phyloP scores from a whole-genome alignment of 92 coral and sea anemone genomes.

The Phenganax subtilis region DNA sequence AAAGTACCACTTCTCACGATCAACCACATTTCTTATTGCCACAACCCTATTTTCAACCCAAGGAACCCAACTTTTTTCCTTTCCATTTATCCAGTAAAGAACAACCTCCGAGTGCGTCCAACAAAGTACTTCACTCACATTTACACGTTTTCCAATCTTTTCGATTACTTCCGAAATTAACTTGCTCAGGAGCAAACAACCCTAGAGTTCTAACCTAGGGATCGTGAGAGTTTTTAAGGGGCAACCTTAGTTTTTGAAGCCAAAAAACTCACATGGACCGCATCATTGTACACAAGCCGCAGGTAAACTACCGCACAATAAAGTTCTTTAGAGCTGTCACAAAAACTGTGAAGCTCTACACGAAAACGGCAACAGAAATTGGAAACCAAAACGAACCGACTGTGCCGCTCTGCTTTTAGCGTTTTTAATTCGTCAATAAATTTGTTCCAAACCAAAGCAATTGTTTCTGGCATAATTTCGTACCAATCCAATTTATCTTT shows the following conservation, averaged over 20 bases:
- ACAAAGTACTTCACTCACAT: background rate
- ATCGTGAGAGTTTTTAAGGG: constrained; percentile 8
- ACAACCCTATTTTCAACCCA: constrained; percentile 30
- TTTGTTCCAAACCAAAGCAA: constrained; percentile 5
- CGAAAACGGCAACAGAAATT: background rate
- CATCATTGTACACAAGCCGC: background rate
- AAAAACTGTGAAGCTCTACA: constrained; percentile 27
- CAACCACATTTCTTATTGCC: constrained; percentile 11
- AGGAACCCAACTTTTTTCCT: constrained; percentile 14
- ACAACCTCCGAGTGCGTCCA: constrained; percentile 32
- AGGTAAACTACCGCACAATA: constrained; percentile 31
- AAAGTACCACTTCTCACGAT: constrained; percentile 10
- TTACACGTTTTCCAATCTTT: background rate
- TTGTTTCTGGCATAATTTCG: background rate
- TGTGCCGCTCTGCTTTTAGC: background rate
- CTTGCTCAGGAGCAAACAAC: constrained; percentile 19
- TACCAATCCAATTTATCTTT: constrained; percentile 25
- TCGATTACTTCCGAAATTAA: background rate
- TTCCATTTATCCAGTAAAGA: constrained; percentile 11
- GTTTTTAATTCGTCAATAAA: constrained; percentile 10
- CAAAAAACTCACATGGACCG: background rate
- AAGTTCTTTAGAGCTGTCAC: constrained; percentile 12
- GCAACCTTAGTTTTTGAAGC: constrained; percentile 12
- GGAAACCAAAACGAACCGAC: background rate
- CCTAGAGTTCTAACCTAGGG: constrained; percentile 16